Conservation (phyloP, 2,888 invertebrate species). For the Chrysolina oricalcia region DNA sequence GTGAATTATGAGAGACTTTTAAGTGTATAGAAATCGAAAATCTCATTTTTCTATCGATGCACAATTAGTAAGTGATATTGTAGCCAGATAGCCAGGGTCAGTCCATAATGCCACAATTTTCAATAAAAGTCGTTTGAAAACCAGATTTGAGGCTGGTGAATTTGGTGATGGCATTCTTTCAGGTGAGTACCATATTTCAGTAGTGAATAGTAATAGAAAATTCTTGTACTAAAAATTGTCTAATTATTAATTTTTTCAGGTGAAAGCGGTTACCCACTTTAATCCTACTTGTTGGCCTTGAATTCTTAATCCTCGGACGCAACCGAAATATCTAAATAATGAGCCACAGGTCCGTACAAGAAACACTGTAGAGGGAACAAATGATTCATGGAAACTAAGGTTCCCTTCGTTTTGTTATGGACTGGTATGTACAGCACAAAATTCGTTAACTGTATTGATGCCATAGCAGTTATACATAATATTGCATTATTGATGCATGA, state of each 20-base stretch:
- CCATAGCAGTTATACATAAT: background rate
- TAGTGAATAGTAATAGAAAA: background rate
- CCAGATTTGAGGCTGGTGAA: slow-evolving; percentile 27
- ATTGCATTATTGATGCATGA: background rate
- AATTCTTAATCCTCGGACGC: background rate
- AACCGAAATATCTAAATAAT: background rate
- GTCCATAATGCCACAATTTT: slow-evolving; percentile 37
- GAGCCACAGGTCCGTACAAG: background rate
- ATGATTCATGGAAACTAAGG: background rate
- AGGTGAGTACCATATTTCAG: slow-evolving; percentile 20
- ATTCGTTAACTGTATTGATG: background rate
- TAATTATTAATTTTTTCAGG: background rate
- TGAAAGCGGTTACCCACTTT: background rate
- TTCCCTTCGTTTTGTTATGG: background rate
- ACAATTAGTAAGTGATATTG: slow-evolving; percentile 24
- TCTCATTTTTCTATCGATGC: slow-evolving; percentile 26
- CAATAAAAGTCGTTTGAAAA: slow-evolving; percentile 23
- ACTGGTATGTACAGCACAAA: background rate
- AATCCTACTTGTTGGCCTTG: background rate
- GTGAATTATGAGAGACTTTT: too few relatives aligned
- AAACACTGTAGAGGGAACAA: background rate
- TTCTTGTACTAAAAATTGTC: background rate
- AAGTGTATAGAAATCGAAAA: slow-evolving; percentile 31
- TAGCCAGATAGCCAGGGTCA: slow-evolving; percentile 38
- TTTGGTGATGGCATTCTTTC: slow-evolving; percentile 26